phyloP scores from a whole-genome alignment of 1,140 invertebrate genomes.

The Littorina saxatilis region DNA sequence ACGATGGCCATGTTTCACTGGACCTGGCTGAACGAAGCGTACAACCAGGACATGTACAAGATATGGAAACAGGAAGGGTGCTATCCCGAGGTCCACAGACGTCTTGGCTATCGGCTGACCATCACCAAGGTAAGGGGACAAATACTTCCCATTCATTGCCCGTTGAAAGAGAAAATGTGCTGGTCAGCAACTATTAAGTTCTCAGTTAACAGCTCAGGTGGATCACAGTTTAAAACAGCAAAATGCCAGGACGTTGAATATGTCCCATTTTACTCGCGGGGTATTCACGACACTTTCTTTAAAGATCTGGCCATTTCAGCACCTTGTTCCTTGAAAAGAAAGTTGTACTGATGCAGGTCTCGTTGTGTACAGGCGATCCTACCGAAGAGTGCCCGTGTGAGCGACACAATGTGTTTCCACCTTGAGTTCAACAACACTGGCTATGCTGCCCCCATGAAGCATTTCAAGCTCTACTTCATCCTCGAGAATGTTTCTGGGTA shows the following conservation, averaged over 20 bases:
- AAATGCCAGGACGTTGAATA: too few species aligned
- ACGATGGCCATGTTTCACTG: slow-evolving; percentile 36
- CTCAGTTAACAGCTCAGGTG: too few species aligned
- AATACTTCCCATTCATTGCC: too few species aligned
- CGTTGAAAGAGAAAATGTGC: too few species aligned
- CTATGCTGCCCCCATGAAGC: slow-evolving; percentile 35
- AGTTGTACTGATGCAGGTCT: too few species aligned
- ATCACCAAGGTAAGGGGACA: slow-evolving; percentile 29
- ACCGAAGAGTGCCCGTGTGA: not conserved
- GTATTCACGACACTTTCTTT: too few species aligned
- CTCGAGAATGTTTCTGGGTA: too few species aligned
- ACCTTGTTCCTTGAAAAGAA: too few species aligned
- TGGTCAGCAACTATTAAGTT: too few species aligned
- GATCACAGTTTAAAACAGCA: too few species aligned
- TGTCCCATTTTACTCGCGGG: too few species aligned
- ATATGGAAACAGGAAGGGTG: slow-evolving; percentile 39
- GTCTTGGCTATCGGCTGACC: slow-evolving; percentile 30
- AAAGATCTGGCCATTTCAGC: too few species aligned
- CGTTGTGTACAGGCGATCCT: slow-evolving; percentile 17
- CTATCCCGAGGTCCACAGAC: slow-evolving; percentile 30
- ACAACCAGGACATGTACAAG: slow-evolving; percentile 9
- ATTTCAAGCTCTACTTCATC: slow-evolving; percentile 20
- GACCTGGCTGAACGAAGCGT: slow-evolving; percentile 34
- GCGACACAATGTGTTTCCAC: slow-evolving; percentile 35
- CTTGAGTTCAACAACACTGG: slow-evolving; percentile 31